A percentile compares a stretch with the other conserved stretches of the same genome.
phyloP scores from a whole-genome alignment of 2,113 vertebrate species.

The Psammodynastes pulverulentus region DNA sequence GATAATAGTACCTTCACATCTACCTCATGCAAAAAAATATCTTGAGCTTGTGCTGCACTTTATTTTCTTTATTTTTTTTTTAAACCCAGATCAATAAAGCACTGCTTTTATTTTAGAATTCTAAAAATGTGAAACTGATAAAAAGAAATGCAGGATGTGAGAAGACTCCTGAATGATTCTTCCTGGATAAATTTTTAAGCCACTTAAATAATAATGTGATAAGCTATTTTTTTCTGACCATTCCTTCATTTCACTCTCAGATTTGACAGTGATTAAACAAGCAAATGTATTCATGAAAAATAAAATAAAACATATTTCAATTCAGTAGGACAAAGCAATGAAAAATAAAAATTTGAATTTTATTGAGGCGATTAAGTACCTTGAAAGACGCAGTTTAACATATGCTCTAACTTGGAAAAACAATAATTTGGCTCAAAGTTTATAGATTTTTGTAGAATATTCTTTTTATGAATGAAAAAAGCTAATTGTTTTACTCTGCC shows the following conservation, averaged over 20 bases:
- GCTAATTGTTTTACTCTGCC: neutral
- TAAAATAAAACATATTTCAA: neutral
- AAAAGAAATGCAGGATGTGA: neutral
- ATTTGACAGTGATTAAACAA: constrained; percentile 10
- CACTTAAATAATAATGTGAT: neutral
- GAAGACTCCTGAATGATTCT: neutral
- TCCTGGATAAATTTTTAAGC: neutral
- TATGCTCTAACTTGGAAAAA: neutral
- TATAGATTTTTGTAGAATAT: neutral
- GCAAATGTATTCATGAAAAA: neutral
- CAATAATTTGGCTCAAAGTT: neutral
- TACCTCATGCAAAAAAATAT: neutral
- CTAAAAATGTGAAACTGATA: neutral
- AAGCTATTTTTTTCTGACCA: neutral
- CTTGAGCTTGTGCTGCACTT: neutral
- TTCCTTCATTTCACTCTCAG: neutral
- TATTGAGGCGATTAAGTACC: neutral
- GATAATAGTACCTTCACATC: neutral
- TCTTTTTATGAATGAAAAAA: constrained; percentile 11
- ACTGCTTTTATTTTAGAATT: neutral
- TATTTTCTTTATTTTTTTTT: neutral
- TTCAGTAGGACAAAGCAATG: constrained; percentile 13
- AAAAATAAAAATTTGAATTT: neutral
- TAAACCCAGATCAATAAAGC: neutral
- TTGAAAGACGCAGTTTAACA: neutral